phyloP scores from a whole-genome alignment of 2,113 vertebrate species.

The Vulpes ferrilata region DNA sequence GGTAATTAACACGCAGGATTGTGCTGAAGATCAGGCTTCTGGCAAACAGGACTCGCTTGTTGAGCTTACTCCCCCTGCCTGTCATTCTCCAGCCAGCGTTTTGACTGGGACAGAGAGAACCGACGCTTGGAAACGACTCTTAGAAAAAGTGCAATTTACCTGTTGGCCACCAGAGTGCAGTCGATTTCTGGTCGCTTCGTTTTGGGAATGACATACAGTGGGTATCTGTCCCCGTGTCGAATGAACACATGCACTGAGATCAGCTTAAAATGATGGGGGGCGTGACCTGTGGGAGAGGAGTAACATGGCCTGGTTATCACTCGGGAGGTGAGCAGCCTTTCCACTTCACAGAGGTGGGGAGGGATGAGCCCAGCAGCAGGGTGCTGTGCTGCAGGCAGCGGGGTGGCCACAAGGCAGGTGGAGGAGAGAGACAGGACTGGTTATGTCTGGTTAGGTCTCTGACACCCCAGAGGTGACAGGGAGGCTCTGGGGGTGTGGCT shows the following conservation, averaged over 20 bases:
- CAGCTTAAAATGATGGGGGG: slow-evolving; percentile 95
- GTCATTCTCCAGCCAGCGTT: background rate
- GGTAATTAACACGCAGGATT: background rate
- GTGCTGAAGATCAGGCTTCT: background rate
- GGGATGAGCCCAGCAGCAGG: background rate
- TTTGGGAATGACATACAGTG: slow-evolving; percentile 96
- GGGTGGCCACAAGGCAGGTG: background rate
- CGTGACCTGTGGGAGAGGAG: slow-evolving; percentile 90
- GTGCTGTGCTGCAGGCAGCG: background rate
- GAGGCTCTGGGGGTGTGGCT: background rate
- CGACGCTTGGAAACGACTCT: background rate
- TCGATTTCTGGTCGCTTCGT: slow-evolving; percentile 96
- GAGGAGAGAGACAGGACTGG: background rate
- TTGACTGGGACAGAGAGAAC: background rate
- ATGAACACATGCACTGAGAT: slow-evolving; percentile 97
- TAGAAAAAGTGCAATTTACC: slow-evolving; percentile 86
- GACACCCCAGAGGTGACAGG: background rate
- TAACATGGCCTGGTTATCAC: background rate
- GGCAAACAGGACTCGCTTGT: background rate
- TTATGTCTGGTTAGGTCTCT: background rate
- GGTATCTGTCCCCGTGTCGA: slow-evolving; percentile 97
- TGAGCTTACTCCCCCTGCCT: background rate
- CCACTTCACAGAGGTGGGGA: background rate
- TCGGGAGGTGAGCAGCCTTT: background rate
- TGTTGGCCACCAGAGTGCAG: slow-evolving; percentile 93